Evolutionary conservation across 1,140 invertebrate genomes (phyloP), one percentile per base, ranked within the genome.

Genomic region (Solenopsis fugax): DNA sequence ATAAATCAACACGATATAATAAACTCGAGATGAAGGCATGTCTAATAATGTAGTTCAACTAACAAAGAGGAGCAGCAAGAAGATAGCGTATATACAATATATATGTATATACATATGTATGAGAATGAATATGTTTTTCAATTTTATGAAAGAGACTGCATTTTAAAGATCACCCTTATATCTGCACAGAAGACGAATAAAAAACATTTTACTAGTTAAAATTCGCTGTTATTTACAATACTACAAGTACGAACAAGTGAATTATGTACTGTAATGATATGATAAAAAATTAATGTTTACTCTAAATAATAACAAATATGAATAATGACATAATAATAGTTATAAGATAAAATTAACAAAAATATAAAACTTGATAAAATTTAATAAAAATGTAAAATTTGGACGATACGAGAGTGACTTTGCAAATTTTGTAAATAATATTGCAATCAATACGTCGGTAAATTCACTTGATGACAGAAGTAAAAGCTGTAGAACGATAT

Each of bases 1-100:
- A 62, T 84, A 84, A 84, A 84, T 84, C 80, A 84, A 75, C 69
- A 62, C 54, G n/a, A 29, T n/a, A 73, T 84, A 84, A 84, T 75
- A 84, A 62, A 75, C 69, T 84, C 41, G 54, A 60, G 80, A 82
- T 60, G 21, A 73, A 60, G 67, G 54, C 34, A 3, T 60, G 67
- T 82, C 67, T 56, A 81, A 65, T 71, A 81, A 60, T 75, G 54
- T 18, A 34, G 41, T 84, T 84, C 45, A 48, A 50, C 13, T 24
- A 41, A 56, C 69, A 24, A 37, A 69, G 21, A 24, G 16, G n/a
- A 24, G 65, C 41, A 12, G 21, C 37, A 48, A 12, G 21, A 50
- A 69, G 65, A 10, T 29, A 2, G 29, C 29, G 29, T 29, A 29
- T 29, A 48, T 29, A 29, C 29, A 29, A 29, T 29, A 29, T 29